Evolutionary conservation across 2,797 vertebrate species (phyloP).

Genomic region (Melopsittacus undulatus): DNA sequence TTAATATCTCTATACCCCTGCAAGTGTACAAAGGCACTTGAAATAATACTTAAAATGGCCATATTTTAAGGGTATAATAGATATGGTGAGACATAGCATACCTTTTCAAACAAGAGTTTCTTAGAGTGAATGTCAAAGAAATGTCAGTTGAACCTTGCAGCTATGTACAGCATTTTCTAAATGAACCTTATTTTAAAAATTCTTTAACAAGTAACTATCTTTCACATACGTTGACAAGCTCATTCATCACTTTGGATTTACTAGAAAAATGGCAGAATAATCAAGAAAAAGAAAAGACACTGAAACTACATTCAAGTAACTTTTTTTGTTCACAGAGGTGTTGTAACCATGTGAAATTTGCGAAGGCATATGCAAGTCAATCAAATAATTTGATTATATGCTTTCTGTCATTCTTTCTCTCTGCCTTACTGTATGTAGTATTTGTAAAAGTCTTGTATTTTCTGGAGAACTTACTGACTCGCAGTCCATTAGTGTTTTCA

Average conservation of each 20-base stretch:
- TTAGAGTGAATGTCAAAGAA: not conserved
- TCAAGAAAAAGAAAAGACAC: not conserved
- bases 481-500: not conserved
- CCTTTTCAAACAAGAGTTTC: not conserved
- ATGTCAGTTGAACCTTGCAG: not conserved
- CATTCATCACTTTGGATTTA: constrained; percentile 15
- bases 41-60: not conserved
- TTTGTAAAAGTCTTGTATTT: not conserved
- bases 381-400: not conserved
- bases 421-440: not conserved
- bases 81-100: not conserved
- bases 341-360: not conserved
- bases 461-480: not conserved
- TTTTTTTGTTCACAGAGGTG: not conserved
- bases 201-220: not conserved
- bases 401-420: not conserved
- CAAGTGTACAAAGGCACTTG: not conserved
- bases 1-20: not conserved
- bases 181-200: not conserved
- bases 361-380: not conserved
- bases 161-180: not conserved
- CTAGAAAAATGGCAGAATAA: not conserved
- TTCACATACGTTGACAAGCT: not conserved
- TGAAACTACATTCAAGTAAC: not conserved
- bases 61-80: not conserved